Evolutionary conservation across 2,888 invertebrate genomes (phyloP).

Genomic region (Dryococelus australis): DNA sequence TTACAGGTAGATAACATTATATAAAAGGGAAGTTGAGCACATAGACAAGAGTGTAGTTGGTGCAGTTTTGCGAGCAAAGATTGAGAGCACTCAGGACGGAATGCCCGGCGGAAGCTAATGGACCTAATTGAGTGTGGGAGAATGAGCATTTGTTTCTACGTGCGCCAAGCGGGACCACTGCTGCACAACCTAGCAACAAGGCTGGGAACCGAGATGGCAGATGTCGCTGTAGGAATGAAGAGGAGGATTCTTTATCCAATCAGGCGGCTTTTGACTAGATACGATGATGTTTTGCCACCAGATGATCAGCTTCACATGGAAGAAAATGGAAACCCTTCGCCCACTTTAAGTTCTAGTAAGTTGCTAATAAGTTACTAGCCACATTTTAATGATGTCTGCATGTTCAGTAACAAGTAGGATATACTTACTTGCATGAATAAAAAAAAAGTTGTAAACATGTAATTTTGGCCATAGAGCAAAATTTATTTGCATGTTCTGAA

Average conservation of each 20-base stretch:
- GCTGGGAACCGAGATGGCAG: constrained; percentile 49
- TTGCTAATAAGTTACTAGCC: too few species aligned
- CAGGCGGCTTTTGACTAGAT: constrained; percentile 42
- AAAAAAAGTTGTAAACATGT: too few species aligned
- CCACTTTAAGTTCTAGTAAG: too few species aligned
- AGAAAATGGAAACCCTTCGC: background rate
- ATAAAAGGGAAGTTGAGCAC: too few species aligned
- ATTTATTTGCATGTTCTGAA: too few species aligned
- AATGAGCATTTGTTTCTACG: constrained; percentile 47
- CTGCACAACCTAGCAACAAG: constrained; percentile 47
- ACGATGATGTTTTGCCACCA: constrained; percentile 44
- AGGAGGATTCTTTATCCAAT: constrained; percentile 44
- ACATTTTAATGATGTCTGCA: too few species aligned
- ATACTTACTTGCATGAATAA: too few species aligned
- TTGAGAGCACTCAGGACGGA: background rate
- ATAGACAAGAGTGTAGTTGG: too few species aligned
- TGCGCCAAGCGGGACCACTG: constrained; percentile 48
- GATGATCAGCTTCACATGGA: constrained; percentile 30
- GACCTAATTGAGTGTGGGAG: constrained; percentile 28
- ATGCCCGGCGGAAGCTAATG: constrained; percentile 19
- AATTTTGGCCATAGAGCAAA: too few species aligned
- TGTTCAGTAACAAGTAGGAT: too few species aligned
- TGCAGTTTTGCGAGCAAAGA: too few species aligned
- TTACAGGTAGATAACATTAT: too few species aligned
- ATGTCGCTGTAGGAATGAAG: constrained; percentile 46